Conservation (phyloP, 64 coral and sea anemone species). For the Montipora efflorescens region DNA sequence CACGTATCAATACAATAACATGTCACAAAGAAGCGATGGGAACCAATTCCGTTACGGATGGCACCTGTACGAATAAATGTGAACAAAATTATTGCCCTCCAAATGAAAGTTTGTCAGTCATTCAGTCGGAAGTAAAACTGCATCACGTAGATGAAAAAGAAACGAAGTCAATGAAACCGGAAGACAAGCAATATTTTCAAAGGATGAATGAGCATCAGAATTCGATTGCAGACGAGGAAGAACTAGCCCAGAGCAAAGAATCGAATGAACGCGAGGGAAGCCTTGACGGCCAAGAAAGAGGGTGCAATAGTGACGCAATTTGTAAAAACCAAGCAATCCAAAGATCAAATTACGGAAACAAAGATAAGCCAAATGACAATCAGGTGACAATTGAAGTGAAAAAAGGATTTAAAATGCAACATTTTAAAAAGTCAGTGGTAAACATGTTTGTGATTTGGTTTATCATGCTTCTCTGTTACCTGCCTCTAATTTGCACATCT, state of each 20-base stretch:
- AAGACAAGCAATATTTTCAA: not conserved
- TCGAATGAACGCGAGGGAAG: not conserved
- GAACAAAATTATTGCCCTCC: too few relatives aligned
- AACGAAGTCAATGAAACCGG: not conserved
- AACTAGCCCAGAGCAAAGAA: not conserved
- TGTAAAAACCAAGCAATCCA: not conserved
- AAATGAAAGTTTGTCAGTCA: too few relatives aligned
- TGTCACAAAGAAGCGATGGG: too few relatives aligned
- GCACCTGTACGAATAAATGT: too few relatives aligned
- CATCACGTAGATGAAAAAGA: too few relatives aligned
- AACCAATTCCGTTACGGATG: too few relatives aligned
- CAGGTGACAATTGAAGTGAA: not conserved
- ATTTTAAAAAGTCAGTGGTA: not conserved
- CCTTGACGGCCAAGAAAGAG: not conserved
- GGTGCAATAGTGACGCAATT: not conserved
- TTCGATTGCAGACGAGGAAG: not conserved
- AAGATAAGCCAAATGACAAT: not conserved
- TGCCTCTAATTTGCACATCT: too few relatives aligned
- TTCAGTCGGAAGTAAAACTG: too few relatives aligned
- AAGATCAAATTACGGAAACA: not conserved
- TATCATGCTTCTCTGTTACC: too few relatives aligned
- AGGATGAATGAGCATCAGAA: not conserved
- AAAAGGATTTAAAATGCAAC: conserved; percentile 1
- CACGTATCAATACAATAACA: too few relatives aligned
- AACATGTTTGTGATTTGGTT: not conserved